Evolutionary conservation across 2,113 vertebrate genomes (phyloP).

Genomic region (Larimichthys crocea): DNA sequence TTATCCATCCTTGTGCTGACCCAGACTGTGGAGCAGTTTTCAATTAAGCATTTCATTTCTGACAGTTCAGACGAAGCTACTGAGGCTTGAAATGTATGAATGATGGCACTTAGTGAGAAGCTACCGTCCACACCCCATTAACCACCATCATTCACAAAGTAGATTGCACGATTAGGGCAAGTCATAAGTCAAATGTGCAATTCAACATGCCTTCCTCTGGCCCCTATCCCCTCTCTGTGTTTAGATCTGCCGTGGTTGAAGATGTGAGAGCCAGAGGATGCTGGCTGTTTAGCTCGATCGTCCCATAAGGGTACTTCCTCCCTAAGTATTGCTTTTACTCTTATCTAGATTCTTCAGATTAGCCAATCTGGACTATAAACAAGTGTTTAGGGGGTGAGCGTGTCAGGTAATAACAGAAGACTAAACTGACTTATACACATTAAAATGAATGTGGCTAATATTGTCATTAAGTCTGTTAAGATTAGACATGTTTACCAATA

Average conservation of each 20-base stretch:
- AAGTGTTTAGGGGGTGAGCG: constrained; percentile 24
- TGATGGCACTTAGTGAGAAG: constrained; percentile 83
- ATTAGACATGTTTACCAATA: too few relatives aligned
- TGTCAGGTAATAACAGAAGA: constrained; percentile 14
- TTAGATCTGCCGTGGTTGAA: constrained; percentile 31
- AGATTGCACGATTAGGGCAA: constrained; percentile 50
- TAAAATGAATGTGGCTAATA: too few relatives aligned
- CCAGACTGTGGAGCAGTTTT: constrained; percentile 60
- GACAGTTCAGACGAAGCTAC: constrained; percentile 74
- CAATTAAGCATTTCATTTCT: constrained; percentile 82
- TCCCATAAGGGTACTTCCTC: constrained; percentile 76
- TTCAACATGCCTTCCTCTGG: constrained; percentile 54
- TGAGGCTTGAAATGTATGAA: constrained; percentile 77
- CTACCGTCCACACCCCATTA: constrained; percentile 75
- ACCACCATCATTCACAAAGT: constrained; percentile 55
- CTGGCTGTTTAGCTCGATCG: constrained; percentile 52
- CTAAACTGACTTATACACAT: constrained; percentile 23
- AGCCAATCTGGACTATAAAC: constrained; percentile 43
- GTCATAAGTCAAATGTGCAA: constrained; percentile 63
- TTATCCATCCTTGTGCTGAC: constrained; percentile 17
- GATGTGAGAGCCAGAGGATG: constrained; percentile 58
- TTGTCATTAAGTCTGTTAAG: too few relatives aligned
- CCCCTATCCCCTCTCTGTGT: constrained; percentile 62
- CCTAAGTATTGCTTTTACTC: constrained; percentile 52
- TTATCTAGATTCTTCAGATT: constrained; percentile 70